Evolutionary conservation across 2,888 invertebrate genomes (phyloP), one percentile per base, ranked within the genome.

Genomic region (Rhynchonema sp.): DNA sequence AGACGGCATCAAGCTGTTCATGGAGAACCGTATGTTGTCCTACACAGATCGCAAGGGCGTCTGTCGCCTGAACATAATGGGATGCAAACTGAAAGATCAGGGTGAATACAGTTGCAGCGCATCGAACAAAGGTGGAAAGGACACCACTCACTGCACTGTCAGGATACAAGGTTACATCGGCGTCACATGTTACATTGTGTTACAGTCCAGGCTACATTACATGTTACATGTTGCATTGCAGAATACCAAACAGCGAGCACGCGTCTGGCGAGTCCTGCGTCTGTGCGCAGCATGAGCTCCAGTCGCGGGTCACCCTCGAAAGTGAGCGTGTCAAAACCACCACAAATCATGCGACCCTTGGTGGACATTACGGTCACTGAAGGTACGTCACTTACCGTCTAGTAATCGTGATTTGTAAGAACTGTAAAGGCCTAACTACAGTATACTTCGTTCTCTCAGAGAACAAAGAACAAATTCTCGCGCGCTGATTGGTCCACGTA

Each of bases 61-160:
- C 20, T 64, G 61, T 56, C 60, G 68, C 54, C 61, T 71, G 55
- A 70, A 68, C 59, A 68, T 71, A 55, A 68, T 71, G 67, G 66
- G 66, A 59, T 66, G 63, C 20, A 54, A 25, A 9, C 58, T 58
- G n/a, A 66, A 65, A 46, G 71, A 71, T 59, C 66, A 65, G 46
- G 71, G 71, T 38, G 68, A 69, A 58, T 72, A 71, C 64, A 65
- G 68, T 20, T 69, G 69, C 59, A 67, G 70, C 63, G 70, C 69
- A 17, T 65, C 64, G 9, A 72, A 70, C 61, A 60, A 60, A 49
- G 63, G 61, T 46, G 71, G 71, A 46, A 68, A 66, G 59, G 71
- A 71, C 58, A 67, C 66, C 61, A 72, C 70, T 30, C 70, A 69
- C 57, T 68, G 68, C 62, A 60, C 62, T 13, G 67, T 71, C 17